Evolutionary conservation across 2,797 vertebrate genomes (phyloP).

Genomic region (Cottoperca gobio): DNA sequence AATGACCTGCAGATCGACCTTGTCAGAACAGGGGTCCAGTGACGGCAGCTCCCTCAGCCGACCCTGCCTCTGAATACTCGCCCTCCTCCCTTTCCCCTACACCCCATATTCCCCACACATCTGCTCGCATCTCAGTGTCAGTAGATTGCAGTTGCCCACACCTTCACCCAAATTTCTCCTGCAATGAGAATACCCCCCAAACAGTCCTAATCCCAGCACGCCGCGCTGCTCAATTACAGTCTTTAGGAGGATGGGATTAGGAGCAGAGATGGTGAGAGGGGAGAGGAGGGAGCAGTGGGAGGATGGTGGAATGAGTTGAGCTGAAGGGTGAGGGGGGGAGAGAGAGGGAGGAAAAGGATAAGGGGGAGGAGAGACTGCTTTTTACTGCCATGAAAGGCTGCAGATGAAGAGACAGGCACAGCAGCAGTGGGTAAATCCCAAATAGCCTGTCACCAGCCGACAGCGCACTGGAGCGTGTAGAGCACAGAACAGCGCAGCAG

Average conservation of each 20-base stretch:
- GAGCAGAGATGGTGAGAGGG: slow-evolving; percentile 65
- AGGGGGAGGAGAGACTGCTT: slow-evolving; percentile 70
- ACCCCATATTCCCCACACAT: slow-evolving; percentile 40
- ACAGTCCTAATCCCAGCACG: slow-evolving; percentile 85
- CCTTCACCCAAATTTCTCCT: slow-evolving; percentile 76
- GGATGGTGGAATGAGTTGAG: slow-evolving; percentile 73
- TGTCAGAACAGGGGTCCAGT: slow-evolving; percentile 75
- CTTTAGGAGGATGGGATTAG: slow-evolving; percentile 85
- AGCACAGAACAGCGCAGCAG: slow-evolving; percentile 70
- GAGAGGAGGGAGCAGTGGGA: slow-evolving; percentile 43
- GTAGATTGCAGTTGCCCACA: slow-evolving; percentile 61
- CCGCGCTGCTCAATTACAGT: slow-evolving; percentile 84
- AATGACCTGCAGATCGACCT: slow-evolving; percentile 76
- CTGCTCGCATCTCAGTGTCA: slow-evolving; percentile 40
- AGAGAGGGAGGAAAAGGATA: slow-evolving; percentile 59
- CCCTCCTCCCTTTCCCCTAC: neutral
- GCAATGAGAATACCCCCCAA: slow-evolving; percentile 80
- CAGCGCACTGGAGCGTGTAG: slow-evolving; percentile 82
- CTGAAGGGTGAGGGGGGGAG: slow-evolving; percentile 54
- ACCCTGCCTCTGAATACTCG: slow-evolving; percentile 29
- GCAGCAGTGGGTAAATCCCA: slow-evolving; percentile 84
- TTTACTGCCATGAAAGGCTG: slow-evolving; percentile 79
- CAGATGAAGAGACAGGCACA: slow-evolving; percentile 82
- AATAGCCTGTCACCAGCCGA: slow-evolving; percentile 83
- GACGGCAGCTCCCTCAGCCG: slow-evolving; percentile 36